Conservation (phyloP, 2,888 invertebrate genomes). For the Meiosimyza platycephala region DNA sequence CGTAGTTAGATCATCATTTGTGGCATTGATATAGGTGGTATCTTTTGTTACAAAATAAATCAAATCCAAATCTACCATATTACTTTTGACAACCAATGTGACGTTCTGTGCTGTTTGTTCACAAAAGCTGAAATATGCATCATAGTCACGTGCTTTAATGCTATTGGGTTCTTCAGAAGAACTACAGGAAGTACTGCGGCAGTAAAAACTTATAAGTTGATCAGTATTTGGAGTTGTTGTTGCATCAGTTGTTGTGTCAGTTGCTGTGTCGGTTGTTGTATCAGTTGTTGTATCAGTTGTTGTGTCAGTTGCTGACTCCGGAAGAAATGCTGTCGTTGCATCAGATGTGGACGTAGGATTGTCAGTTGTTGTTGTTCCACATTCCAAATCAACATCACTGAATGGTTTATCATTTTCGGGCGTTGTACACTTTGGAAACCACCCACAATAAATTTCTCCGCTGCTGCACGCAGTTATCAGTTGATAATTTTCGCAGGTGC, state of each 20-base stretch:
- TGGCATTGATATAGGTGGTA: background rate
- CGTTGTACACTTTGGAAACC: constrained; percentile 40
- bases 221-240: background rate
- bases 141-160: constrained; percentile 10
- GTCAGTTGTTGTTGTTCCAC: constrained; percentile 22
- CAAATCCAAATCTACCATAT: constrained; percentile 9
- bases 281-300: too few relatives aligned
- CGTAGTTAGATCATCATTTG: background rate
- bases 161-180: background rate
- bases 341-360: background rate
- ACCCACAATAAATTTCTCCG: constrained; percentile 1
- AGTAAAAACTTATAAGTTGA: too few relatives aligned
- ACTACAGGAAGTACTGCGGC: background rate
- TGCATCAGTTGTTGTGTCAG: too few relatives aligned
- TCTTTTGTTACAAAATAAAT: constrained; percentile 24
- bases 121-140: constrained; percentile 29
- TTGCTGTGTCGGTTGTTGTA: too few relatives aligned
- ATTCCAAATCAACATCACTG: constrained; percentile 17
- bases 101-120: constrained; percentile 10
- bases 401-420: constrained; percentile 37
- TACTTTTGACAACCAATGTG: constrained; percentile 1
- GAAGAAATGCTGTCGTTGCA: too few relatives aligned
- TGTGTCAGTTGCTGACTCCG: too few relatives aligned
- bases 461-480: constrained; percentile 35
- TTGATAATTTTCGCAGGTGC: constrained; percentile 42